These are phyloP conservation scores for Trichonephila clavipes DNA, from an alignment of 1,140 invertebrate species.

Conservation along the genomic window DNA sequence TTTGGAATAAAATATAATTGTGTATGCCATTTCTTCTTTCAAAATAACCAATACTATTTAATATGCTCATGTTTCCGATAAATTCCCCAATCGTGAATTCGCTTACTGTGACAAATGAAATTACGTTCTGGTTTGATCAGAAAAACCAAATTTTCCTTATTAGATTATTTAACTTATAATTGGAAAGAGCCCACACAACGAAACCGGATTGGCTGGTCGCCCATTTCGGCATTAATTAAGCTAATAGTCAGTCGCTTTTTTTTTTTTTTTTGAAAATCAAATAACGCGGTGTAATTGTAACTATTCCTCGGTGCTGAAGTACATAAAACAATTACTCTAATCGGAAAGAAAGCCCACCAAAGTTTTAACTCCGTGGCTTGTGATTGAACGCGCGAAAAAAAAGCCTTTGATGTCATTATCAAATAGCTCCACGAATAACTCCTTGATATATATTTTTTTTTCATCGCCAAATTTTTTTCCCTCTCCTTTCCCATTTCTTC, in stretches of 20 bases:
- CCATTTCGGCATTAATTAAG: neutral
- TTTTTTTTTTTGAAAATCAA: neutral
- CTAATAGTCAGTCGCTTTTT: neutral
- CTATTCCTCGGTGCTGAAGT: neutral
- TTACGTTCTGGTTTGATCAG: too few relatives aligned
- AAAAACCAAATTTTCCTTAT: too few relatives aligned
- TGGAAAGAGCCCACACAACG: neutral
- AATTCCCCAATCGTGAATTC: too few relatives aligned
- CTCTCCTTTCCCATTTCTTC: neutral
- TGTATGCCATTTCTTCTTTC: too few relatives aligned
- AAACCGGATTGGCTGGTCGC: neutral
- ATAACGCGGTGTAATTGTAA: conserved; percentile 33
- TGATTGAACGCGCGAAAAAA: neutral
- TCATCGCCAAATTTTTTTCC: neutral
- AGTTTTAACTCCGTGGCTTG: neutral
- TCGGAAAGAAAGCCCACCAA: conserved; percentile 11
- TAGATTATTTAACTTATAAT: neutral
- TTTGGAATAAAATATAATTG: too few relatives aligned
- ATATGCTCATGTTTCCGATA: too few relatives aligned
- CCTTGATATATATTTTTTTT: conserved; percentile 37
- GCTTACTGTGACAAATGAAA: too few relatives aligned
- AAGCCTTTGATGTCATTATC: conserved; percentile 8
- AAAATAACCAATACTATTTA: too few relatives aligned
- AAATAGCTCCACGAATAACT: neutral
- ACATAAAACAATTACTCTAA: conserved; percentile 58